These are phyloP conservation scores for Pempheris klunzingeri DNA, from an alignment of 2,797 vertebrate species.

Conservation along the genomic window DNA sequence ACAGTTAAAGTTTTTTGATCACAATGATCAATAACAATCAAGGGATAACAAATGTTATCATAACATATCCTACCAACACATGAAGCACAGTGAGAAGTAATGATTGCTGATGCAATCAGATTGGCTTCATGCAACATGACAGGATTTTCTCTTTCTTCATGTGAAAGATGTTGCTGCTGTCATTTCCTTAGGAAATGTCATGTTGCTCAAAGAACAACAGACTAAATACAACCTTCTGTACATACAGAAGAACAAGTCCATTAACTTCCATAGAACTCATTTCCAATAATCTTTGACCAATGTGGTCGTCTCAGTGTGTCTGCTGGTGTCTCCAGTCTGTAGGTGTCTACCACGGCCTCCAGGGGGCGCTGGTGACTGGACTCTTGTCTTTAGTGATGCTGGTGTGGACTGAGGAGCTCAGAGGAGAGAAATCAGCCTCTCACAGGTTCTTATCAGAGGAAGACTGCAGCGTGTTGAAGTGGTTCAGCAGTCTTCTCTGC, in stretches of 20 bases:
- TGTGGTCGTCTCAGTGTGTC: constrained; percentile 23
- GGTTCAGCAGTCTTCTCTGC: constrained; percentile 55
- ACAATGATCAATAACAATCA: constrained; percentile 1
- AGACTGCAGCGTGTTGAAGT: constrained; percentile 55
- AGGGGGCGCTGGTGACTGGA: constrained; percentile 45
- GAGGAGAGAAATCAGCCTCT: constrained; percentile 33
- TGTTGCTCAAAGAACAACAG: background rate
- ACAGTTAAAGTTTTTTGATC: background rate
- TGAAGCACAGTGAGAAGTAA: background rate
- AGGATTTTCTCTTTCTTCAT: constrained; percentile 57
- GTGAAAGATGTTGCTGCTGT: constrained; percentile 77
- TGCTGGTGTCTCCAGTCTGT: constrained; percentile 2
- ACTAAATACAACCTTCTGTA: background rate
- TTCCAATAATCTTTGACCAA: constrained; percentile 41
- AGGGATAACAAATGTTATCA: background rate
- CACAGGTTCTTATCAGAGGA: constrained; percentile 33
- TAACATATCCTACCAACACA: background rate
- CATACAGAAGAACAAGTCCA: constrained; percentile 11
- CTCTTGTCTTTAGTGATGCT: constrained; percentile 46
- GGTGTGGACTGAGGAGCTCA: constrained; percentile 46
- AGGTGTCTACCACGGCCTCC: constrained; percentile 72
- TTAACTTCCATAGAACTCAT: constrained; percentile 10
- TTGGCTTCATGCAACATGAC: constrained; percentile 31
- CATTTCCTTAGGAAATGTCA: constrained; percentile 75
- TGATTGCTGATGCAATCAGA: constrained; percentile 24